A percentile compares a stretch with the other conserved stretches of the same genome.
phyloP scores from a whole-genome alignment of 1,140 invertebrate genomes.

The Thaumetopoea pityocampa region DNA sequence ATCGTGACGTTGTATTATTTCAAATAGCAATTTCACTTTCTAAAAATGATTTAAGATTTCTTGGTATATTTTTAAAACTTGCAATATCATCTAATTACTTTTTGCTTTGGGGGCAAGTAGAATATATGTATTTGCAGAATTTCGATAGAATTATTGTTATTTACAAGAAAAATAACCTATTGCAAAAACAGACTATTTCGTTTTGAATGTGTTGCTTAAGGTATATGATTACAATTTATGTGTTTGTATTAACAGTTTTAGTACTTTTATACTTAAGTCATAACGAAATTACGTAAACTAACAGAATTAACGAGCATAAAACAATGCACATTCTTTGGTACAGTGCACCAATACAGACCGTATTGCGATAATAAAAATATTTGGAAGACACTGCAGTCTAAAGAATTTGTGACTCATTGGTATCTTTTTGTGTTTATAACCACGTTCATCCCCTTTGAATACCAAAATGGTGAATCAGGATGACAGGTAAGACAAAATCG shows the following conservation, averaged over 20 bases:
- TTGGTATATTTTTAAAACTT: not conserved
- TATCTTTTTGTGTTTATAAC: conserved; percentile 24
- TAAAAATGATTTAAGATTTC: conserved; percentile 14
- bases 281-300: conserved; percentile 18
- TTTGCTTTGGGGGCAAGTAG: conserved; percentile 1
- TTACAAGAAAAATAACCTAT: no score
- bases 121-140: conserved; percentile 1
- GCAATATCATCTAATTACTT: conserved; percentile 11
- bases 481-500: conserved; percentile 3
- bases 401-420: conserved; percentile 29
- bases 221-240: no score
- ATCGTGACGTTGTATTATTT: conserved; percentile 5
- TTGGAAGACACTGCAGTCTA: conserved; percentile 2
- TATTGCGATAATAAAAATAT: not conserved
- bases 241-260: no score
- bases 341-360: not conserved
- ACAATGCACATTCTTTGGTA: conserved; percentile 4
- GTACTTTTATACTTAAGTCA: no score
- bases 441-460: conserved; percentile 25
- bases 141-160: no score
- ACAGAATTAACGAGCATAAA: conserved; percentile 23
- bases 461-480: conserved; percentile 32
- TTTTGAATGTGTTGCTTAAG: no score
- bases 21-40: conserved; percentile 12
- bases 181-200: no score